Conservation (phyloP, 2,113 vertebrate genomes). For the Psittacula cyanocephala region DNA sequence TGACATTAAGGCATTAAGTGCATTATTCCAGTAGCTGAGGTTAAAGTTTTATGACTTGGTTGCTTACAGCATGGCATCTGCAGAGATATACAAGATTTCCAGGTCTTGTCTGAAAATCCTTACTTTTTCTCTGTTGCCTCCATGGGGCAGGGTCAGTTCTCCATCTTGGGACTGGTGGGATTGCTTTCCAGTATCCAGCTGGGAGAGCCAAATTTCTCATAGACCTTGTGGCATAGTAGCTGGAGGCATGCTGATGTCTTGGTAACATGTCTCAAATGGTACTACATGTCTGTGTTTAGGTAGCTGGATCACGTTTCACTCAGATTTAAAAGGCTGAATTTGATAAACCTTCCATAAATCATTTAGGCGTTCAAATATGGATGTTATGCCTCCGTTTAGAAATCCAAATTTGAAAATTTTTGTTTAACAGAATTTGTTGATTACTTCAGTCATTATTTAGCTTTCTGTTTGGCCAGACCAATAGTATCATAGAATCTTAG, state of each 20-base stretch:
- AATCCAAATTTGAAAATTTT: neutral
- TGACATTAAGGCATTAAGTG: slow-evolving; percentile 31
- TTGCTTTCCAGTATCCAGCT: neutral
- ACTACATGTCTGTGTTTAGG: neutral
- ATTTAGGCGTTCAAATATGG: neutral
- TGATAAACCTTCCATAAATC: neutral
- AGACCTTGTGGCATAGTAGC: neutral
- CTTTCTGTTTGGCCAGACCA: neutral
- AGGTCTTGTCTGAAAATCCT: neutral
- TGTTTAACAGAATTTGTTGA: neutral
- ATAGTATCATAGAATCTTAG: no score
- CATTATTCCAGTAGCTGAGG: neutral
- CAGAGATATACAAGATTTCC: neutral
- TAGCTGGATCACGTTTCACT: neutral
- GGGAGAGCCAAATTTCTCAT: neutral
- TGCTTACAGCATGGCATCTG: neutral
- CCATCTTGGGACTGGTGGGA: neutral
- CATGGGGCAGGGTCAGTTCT: neutral
- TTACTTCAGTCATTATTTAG: neutral
- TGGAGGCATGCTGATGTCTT: neutral
- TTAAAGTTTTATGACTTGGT: neutral
- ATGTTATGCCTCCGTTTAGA: neutral
- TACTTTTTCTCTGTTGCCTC: neutral
- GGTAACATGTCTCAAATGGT: neutral
- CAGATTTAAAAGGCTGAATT: neutral